Evolutionary conservation across 2,113 vertebrate species (phyloP), one percentile per base, ranked within the genome.

Genomic region (Vicugna pacos): DNA sequence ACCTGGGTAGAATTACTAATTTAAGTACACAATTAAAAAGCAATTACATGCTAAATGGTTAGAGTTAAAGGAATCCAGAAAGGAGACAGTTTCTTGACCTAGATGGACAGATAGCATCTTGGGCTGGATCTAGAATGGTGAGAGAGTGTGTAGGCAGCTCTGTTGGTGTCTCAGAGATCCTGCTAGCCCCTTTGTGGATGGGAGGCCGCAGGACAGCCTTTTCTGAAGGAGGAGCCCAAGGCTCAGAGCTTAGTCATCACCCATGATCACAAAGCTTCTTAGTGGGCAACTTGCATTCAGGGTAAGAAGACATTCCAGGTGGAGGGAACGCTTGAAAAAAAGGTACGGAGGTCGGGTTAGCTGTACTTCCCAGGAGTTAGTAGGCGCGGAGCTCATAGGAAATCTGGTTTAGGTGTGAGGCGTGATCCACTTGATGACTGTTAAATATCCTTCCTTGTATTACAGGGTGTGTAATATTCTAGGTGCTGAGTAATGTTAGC

Each of bases 51-150:
- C 65, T 87, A 67, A 83, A 8, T 42, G 52, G 2, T 76, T 52
- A 90, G 54, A 92, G 20, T 42, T 89, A 80, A 94, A 90, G 62
- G 91, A 80, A 82, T 35, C 8, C 24, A 69, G 79, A 65, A 72
- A 86, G 58, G 48, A 77, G 42, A 82, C 50, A 10, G 77, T 54
- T 28, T 48, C 17, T 8, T 69, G 58, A 75, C 15, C 30, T 32
- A 24, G 8, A 22, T 48, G 26, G 83, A n/a, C 32, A 14, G 22
- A 20, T 3, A 46, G 14, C 17, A 20, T 58, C 24, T 89, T 30
- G 67, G 46, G 32, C 19, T 50, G 16, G 8, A 32, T 50, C 60
- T 86, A 17, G 38, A 32, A 75, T 28, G 72, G 54, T 26, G 54
- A 52, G 30, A 56, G 20, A 32, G 2, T 3, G 6, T 52, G 11